phyloP scores from a whole-genome alignment of 2,797 vertebrate species.

The Allobates femoralis region DNA sequence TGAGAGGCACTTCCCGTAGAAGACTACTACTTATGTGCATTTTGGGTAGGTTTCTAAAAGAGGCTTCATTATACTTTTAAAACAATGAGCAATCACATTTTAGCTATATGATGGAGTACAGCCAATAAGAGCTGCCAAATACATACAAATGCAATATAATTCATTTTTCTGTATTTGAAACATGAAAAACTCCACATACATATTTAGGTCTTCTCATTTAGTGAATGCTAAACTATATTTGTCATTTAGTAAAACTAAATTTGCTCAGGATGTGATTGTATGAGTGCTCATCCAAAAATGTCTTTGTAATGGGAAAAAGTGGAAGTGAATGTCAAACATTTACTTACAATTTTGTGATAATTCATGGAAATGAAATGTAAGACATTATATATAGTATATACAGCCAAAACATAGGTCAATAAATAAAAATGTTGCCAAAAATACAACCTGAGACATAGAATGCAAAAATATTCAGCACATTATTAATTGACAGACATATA shows the following conservation, averaged over 20 bases:
- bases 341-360: neutral
- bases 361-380: neutral
- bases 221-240: neutral
- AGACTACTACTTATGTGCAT: too few relatives aligned
- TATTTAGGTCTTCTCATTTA: neutral
- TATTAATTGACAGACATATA: constrained; percentile 14
- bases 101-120: neutral
- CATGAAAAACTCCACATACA: neutral
- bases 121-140: neutral
- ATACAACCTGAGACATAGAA: neutral
- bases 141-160: neutral
- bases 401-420: neutral
- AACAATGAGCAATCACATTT: neutral
- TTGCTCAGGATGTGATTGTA: neutral
- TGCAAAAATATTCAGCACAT: neutral
- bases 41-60: too few relatives aligned
- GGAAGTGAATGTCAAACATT: neutral
- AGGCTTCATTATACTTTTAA: too few relatives aligned
- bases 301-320: neutral
- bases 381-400: neutral
- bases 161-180: neutral
- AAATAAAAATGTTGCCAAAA: neutral
- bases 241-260: neutral
- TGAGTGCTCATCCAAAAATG: neutral
- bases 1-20: too few relatives aligned